A percentile compares a stretch with the other conserved stretches of the same genome.
phyloP scores from a whole-genome alignment of 2,113 vertebrate genomes.

The Alexandromys fortis region DNA sequence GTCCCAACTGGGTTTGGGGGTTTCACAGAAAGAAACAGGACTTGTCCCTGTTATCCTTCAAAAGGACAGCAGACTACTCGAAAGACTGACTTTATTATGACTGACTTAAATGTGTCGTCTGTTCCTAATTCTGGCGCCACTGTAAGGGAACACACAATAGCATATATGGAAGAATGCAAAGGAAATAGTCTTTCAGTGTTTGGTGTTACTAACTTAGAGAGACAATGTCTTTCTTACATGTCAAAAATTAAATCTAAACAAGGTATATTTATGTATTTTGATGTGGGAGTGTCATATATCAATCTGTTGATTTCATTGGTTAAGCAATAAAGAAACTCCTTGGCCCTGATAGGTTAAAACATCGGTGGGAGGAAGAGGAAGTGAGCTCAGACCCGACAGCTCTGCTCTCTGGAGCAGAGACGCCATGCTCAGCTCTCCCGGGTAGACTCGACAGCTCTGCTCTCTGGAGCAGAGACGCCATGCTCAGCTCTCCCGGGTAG shows the following conservation, averaged over 20 bases:
- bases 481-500: too few relatives aligned
- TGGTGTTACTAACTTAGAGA: not conserved
- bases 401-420: too few relatives aligned
- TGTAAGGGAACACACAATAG: not conserved
- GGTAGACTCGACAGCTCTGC: too few relatives aligned
- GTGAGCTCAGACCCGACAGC: too few relatives aligned
- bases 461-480: too few relatives aligned
- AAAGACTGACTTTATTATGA: not conserved
- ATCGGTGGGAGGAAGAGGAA: too few relatives aligned
- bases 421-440: too few relatives aligned
- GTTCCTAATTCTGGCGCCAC: not conserved
- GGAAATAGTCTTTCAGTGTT: not conserved
- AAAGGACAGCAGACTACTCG: not conserved
- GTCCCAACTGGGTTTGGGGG: not conserved
- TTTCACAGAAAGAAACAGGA: not conserved
- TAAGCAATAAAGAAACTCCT: too few relatives aligned
- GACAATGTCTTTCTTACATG: constrained; percentile 19
- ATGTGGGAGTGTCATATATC: too few relatives aligned
- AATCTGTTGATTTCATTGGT: too few relatives aligned
- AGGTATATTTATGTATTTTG: not conserved
- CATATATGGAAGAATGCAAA: not conserved
- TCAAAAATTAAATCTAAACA: not conserved
- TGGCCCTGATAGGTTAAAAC: too few relatives aligned
- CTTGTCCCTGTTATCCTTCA: not conserved
- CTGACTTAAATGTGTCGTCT: not conserved